phyloP scores from a whole-genome alignment of 2,113 vertebrate species.

The Anhinga rufa region DNA sequence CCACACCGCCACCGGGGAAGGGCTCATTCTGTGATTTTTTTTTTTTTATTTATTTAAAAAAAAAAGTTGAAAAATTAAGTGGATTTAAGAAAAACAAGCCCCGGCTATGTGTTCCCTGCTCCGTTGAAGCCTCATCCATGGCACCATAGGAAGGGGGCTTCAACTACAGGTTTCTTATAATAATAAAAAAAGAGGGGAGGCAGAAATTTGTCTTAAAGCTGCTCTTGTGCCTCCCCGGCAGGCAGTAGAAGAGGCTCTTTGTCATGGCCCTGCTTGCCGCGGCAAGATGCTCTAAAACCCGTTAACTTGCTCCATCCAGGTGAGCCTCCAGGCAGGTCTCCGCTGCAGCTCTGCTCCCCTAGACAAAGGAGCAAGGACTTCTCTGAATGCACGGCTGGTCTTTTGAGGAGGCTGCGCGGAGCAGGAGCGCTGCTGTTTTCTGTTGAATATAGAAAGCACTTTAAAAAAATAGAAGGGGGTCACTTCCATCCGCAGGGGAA shows the following conservation, averaged over 20 bases:
- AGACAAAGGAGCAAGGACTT: neutral
- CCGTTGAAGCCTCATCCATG: neutral
- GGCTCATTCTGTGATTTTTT: neutral
- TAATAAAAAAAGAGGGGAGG: neutral
- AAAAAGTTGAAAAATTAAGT: neutral
- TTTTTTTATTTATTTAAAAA: too few species aligned
- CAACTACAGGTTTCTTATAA: neutral
- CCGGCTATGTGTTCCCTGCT: rapidly evolving
- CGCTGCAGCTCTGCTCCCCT: neutral
- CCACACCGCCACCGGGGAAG: rapidly evolving
- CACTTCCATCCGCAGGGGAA: neutral
- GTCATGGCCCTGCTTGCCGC: neutral
- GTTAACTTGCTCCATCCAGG: neutral
- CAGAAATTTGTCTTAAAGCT: neutral
- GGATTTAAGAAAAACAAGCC: neutral
- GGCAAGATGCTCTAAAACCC: neutral
- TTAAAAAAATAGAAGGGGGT: neutral
- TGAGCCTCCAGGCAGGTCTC: neutral
- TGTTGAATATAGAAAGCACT: neutral
- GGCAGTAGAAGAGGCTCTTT: neutral
- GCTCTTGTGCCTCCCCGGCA: neutral
- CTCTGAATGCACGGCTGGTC: neutral
- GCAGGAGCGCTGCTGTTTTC: neutral
- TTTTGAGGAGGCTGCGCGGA: neutral
- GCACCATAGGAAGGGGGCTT: neutral